These are phyloP conservation scores for Seira sanloemensis DNA, from an alignment of 2,888 invertebrate species.

Conservation along the genomic window DNA sequence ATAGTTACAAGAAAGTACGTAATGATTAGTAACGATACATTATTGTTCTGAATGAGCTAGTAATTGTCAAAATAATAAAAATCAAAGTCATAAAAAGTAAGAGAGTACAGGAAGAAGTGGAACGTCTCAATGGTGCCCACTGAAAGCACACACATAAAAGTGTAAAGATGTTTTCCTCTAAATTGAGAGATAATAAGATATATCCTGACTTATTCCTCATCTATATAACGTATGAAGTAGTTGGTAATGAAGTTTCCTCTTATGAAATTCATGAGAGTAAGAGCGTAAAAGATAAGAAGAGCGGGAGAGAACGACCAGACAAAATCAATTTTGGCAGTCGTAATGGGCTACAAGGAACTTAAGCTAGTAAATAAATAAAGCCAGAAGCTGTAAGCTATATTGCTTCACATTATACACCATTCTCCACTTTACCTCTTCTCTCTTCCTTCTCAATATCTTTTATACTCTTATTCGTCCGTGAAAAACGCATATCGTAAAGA, in stretches of 20 bases:
- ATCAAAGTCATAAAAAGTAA: not conserved
- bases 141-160: not conserved
- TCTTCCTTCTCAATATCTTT: not conserved
- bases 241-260: not conserved
- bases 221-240: not conserved
- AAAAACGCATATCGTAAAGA: not conserved
- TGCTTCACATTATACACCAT: not conserved
- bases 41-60: not conserved
- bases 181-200: not conserved
- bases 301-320: slow-evolving; percentile 20
- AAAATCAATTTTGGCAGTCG: slow-evolving; percentile 40
- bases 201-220: no score
- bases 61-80: not conserved
- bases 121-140: not conserved
- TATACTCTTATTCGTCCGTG: not conserved
- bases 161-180: not conserved
- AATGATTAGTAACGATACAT: not conserved
- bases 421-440: not conserved
- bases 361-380: slow-evolving; percentile 28
- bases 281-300: slow-evolving; percentile 21
- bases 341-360: slow-evolving; percentile 33
- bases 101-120: not conserved
- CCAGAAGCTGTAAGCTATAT: not conserved
- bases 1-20: no score
- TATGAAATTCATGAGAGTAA: slow-evolving; percentile 43